Evolutionary conservation across 2,113 vertebrate genomes (phyloP).

Genomic region (Jacana jacana): DNA sequence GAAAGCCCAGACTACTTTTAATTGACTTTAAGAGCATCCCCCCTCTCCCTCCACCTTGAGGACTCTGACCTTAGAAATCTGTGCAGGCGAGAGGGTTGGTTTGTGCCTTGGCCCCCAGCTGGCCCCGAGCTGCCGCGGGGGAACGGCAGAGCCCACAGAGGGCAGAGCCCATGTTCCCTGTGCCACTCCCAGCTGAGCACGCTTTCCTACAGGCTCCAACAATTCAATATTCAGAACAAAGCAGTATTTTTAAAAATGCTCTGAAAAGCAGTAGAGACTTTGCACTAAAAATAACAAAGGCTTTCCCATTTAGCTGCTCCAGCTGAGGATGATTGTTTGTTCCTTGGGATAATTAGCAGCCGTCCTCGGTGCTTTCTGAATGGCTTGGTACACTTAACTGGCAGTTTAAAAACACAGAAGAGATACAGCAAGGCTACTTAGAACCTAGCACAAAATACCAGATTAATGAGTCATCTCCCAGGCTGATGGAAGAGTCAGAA

Average conservation of each 20-base stretch:
- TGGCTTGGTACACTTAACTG: background rate
- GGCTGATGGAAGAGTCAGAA: background rate
- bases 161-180: no score
- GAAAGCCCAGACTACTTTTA: background rate
- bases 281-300: conserved; percentile 31
- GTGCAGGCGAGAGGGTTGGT: background rate
- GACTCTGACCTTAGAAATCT: background rate
- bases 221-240: conserved; percentile 7
- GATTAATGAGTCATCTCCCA: background rate
- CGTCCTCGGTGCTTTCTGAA: background rate
- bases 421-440: background rate
- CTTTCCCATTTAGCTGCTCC: background rate
- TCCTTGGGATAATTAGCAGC: conserved; percentile 26
- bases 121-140: background rate
- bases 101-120: background rate
- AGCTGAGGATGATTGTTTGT: conserved; percentile 34
- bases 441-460: background rate
- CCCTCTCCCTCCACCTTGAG: background rate
- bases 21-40: background rate
- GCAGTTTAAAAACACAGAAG: background rate
- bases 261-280: background rate
- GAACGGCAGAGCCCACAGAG: background rate
- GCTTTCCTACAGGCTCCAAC: background rate
- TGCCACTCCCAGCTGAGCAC: background rate
- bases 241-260: background rate